Evolutionary conservation across 1,140 invertebrate genomes (phyloP).

Genomic region (Oscheius sp.): DNA sequence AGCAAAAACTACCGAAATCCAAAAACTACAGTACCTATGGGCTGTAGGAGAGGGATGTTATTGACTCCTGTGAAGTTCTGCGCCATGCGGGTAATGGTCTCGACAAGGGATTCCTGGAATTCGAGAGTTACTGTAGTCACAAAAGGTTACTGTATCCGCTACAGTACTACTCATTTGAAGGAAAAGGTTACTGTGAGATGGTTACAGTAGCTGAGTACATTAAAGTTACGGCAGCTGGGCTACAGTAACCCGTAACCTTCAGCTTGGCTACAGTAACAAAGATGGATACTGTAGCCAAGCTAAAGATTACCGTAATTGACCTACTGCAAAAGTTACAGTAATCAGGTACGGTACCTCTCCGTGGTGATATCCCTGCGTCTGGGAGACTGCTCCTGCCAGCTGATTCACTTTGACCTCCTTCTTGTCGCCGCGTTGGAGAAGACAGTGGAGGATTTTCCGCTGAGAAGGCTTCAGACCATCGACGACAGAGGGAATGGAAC

Average conservation of each 20-base stretch:
- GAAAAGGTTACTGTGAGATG: too few species aligned
- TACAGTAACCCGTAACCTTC: too few species aligned
- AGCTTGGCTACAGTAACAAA: neutral
- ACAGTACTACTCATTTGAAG: too few species aligned
- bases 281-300: neutral
- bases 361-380: slow-evolving; percentile 94
- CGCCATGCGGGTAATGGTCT: slow-evolving; percentile 91
- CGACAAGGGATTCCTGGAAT: slow-evolving; percentile 77
- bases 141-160: too few species aligned
- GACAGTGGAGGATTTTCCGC: slow-evolving; percentile 87
- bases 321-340: neutral
- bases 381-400: slow-evolving; percentile 88
- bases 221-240: too few species aligned
- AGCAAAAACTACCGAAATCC: too few species aligned
- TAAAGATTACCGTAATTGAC: neutral
- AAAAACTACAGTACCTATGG: slow-evolving; percentile 81
- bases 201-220: too few species aligned
- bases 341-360: slow-evolving; percentile 74
- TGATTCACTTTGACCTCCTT: slow-evolving; percentile 94
- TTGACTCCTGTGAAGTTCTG: slow-evolving; percentile 96
- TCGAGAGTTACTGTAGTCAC: too few species aligned
- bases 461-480: slow-evolving; percentile 94
- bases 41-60: slow-evolving; percentile 89
- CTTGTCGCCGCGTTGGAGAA: slow-evolving; percentile 89
- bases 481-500: slow-evolving; percentile 89